Evolutionary conservation across 2,888 invertebrate genomes (phyloP).

Genomic region (Thereva nobilitata): DNA sequence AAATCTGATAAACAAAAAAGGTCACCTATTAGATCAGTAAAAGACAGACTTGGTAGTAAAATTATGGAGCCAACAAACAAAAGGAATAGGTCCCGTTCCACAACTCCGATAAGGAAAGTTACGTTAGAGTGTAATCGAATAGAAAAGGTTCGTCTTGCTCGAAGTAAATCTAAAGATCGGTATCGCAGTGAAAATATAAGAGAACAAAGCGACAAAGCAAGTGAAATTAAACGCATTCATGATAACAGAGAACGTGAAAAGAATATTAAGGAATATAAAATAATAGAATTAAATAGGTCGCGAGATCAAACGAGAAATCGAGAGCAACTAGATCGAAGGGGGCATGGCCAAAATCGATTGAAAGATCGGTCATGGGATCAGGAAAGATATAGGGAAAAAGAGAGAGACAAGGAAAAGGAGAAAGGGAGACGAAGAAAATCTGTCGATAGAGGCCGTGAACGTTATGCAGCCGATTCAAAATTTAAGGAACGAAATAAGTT

Average conservation of each 20-base stretch:
- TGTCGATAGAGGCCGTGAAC: conserved; percentile 19
- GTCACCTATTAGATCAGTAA: conserved; percentile 69
- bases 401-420: conserved; percentile 44
- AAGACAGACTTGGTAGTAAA: conserved; percentile 74
- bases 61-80: conserved; percentile 30
- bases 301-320: conserved; percentile 34
- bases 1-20: conserved; percentile 59
- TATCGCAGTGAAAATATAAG: conserved; percentile 11
- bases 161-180: conserved; percentile 36
- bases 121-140: conserved; percentile 35
- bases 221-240: conserved; percentile 31
- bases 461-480: not conserved
- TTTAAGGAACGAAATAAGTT: conserved; percentile 14
- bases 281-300: conserved; percentile 1
- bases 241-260: conserved; percentile 52
- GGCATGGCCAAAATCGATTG: conserved; percentile 14
- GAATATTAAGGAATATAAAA: conserved; percentile 37
- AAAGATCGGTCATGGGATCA: conserved; percentile 38
- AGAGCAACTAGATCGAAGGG: conserved; percentile 19
- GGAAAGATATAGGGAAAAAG: conserved; percentile 47
- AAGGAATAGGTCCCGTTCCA: conserved; percentile 46
- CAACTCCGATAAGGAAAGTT: conserved; percentile 40
- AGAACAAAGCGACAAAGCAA: conserved; percentile 10
- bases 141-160: conserved; percentile 20
- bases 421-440: conserved; percentile 20